Conservation (phyloP, 2,113 vertebrate genomes). For the Hyla sarda region DNA sequence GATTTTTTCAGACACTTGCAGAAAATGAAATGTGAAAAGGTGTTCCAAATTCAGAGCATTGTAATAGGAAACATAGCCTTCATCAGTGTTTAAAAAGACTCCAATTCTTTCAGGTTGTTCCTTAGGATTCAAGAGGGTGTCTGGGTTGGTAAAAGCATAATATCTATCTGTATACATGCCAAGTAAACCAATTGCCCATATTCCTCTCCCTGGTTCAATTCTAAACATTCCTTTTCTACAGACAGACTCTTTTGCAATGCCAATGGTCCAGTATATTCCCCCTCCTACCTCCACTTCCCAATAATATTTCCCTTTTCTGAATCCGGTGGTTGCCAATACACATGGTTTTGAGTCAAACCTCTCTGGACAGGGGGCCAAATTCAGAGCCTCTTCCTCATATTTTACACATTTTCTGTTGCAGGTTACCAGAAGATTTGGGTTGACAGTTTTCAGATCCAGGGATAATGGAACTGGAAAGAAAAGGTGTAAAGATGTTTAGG, state of each 20-base stretch:
- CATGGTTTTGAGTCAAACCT: constrained; percentile 66
- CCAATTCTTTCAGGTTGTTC: constrained; percentile 62
- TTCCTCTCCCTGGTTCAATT: constrained; percentile 59
- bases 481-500: not conserved
- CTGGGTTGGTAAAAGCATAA: constrained; percentile 61
- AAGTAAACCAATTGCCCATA: constrained; percentile 68
- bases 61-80: constrained; percentile 57
- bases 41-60: constrained; percentile 61
- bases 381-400: constrained; percentile 57
- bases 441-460: constrained; percentile 66
- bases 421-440: constrained; percentile 67
- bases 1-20: constrained; percentile 60
- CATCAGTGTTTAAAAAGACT: constrained; percentile 62
- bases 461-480: constrained; percentile 59
- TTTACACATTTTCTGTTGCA: constrained; percentile 64
- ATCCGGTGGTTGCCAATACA: constrained; percentile 65
- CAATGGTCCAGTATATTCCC: constrained; percentile 67
- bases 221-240: constrained; percentile 66
- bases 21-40: constrained; percentile 63
- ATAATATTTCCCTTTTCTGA: constrained; percentile 59
- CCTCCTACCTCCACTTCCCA: constrained; percentile 72
- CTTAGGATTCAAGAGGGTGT: constrained; percentile 55
- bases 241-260: constrained; percentile 60
- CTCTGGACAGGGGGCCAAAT: constrained; percentile 48
- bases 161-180: constrained; percentile 67